These are phyloP conservation scores for Leptestheria dahalacensis DNA, from an alignment of 1,140 invertebrate genomes.

Conservation along the genomic window DNA sequence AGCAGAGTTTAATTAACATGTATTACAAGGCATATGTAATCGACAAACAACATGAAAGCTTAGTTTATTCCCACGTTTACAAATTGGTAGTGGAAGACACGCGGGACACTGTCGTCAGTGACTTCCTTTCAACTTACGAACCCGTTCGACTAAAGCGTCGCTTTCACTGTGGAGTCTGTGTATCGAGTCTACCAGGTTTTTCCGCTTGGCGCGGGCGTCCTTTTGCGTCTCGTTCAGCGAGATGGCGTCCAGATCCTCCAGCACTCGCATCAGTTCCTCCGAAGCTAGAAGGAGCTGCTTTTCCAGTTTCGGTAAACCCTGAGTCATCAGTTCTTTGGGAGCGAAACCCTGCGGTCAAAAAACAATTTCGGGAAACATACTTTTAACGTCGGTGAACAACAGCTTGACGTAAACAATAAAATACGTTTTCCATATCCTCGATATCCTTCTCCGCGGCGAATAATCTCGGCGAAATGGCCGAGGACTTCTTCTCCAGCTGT, in stretches of 20 bases:
- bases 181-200: background rate
- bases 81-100: too few relatives aligned
- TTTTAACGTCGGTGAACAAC: background rate
- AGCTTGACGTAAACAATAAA: background rate
- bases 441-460: background rate
- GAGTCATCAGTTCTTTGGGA: background rate
- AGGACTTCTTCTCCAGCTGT: background rate
- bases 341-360: conserved; percentile 1
- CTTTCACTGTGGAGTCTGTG: background rate
- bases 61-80: too few relatives aligned
- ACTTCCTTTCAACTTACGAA: background rate
- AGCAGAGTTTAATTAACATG: too few relatives aligned
- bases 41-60: too few relatives aligned
- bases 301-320: background rate
- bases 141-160: background rate
- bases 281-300: background rate
- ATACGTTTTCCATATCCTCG: conserved; percentile 2
- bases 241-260: background rate
- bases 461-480: background rate
- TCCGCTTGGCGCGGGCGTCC: conserved; percentile 1
- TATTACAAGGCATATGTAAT: too few relatives aligned
- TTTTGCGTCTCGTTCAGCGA: background rate
- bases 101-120: too few relatives aligned
- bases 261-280: conserved; percentile 3
- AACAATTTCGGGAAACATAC: background rate